These are phyloP conservation scores for Pheosia gnoma DNA, from an alignment of 2,888 invertebrate genomes.

Conservation along the genomic window DNA sequence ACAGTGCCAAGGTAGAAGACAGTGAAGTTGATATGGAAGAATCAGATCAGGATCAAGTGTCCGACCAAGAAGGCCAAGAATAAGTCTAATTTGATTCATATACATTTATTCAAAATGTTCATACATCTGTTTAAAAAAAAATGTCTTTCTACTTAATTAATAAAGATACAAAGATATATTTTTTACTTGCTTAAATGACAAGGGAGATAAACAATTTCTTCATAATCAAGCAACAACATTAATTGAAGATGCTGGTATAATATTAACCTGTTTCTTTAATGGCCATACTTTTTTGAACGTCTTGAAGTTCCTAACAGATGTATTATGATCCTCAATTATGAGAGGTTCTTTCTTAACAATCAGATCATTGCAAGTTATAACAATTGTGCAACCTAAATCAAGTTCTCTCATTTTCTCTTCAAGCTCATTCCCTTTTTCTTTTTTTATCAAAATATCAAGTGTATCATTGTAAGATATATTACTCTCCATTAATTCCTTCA, in stretches of 20 bases:
- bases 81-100: slow-evolving; percentile 18
- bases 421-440: slow-evolving; percentile 59
- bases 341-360: slow-evolving; percentile 69
- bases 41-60: slow-evolving; percentile 18
- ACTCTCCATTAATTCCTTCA: slow-evolving; percentile 63
- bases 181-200: slow-evolving; percentile 21
- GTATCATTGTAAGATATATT: slow-evolving; percentile 40
- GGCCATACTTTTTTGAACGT: slow-evolving; percentile 80
- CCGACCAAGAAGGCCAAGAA: slow-evolving; percentile 19
- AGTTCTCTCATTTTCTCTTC: slow-evolving; percentile 64
- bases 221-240: slow-evolving; percentile 25
- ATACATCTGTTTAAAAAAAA: slow-evolving; percentile 19
- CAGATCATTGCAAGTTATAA: slow-evolving; percentile 61
- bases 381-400: slow-evolving; percentile 66
- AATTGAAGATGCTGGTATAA: slow-evolving; percentile 53
- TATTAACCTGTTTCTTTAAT: slow-evolving; percentile 62
- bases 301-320: slow-evolving; percentile 66
- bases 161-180: slow-evolving; percentile 18
- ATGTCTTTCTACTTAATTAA: slow-evolving; percentile 4
- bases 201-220: not conserved
- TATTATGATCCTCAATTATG: slow-evolving; percentile 40
- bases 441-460: slow-evolving; percentile 47
- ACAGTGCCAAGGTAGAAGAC: slow-evolving; percentile 34
- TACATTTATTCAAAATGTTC: slow-evolving; percentile 9
- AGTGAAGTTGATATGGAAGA: slow-evolving; percentile 24